A percentile compares a stretch with the other conserved stretches of the same genome.
Evolutionary conservation across 1,140 invertebrate genomes (phyloP).

Genomic region (Brachionus koreanus): DNA sequence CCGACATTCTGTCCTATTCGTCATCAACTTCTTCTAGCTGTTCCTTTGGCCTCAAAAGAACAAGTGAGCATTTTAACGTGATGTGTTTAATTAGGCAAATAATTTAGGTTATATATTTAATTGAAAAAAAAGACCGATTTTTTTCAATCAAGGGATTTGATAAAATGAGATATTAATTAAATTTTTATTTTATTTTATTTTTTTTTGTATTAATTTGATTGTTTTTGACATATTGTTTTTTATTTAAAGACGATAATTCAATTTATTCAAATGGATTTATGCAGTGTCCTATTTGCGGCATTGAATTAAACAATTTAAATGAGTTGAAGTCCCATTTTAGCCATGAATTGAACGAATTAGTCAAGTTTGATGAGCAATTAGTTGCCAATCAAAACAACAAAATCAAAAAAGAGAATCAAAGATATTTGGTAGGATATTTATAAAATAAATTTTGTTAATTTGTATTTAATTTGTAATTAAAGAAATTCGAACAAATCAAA

Average conservation of each 20-base stretch:
- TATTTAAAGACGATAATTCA: conserved; percentile 12
- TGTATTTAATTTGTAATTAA: not conserved
- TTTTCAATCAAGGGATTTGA: conserved; percentile 10
- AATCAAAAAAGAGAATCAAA: not conserved
- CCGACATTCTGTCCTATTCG: not conserved
- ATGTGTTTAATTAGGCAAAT: not conserved
- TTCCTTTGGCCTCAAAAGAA: not conserved
- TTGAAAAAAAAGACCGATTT: not conserved
- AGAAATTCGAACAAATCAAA: conserved; percentile 12
- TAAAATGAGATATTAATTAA: not conserved
- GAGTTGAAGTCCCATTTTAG: not conserved
- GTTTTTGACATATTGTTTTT: conserved; percentile 26
- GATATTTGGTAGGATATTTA: not conserved
- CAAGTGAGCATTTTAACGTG: conserved; percentile 3
- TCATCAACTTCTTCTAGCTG: conserved; percentile 3
- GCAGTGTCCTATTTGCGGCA: conserved; percentile 7
- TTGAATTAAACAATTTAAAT: not conserved
- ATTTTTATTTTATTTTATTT: not conserved
- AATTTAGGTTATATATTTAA: not conserved
- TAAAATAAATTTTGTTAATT: not conserved
- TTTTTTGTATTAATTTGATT: conserved; percentile 22
- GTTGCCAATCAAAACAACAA: not conserved
- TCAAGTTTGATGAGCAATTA: not conserved
- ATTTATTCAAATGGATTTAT: conserved; percentile 29
- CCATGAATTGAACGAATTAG: not conserved